Conservation (phyloP, 2,888 invertebrate species). For the Calameuta filiformis region DNA sequence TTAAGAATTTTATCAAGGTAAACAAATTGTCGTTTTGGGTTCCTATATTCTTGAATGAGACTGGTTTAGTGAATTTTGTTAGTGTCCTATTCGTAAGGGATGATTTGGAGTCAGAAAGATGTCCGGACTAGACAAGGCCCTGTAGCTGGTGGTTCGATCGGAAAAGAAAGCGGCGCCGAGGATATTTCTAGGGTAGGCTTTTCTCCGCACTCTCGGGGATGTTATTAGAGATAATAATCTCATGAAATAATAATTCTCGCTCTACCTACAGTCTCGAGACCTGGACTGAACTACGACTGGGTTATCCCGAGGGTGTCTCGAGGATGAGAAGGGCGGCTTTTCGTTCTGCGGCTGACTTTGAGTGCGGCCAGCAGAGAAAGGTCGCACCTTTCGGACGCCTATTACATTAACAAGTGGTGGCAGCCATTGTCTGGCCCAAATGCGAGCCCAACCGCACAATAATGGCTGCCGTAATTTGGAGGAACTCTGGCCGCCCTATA, state of each 20-base stretch:
- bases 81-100: background rate
- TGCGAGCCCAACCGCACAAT: conserved; percentile 50
- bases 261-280: conserved; percentile 4
- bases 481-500: conserved; percentile 33
- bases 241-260: conserved; percentile 60
- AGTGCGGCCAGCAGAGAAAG: conserved; percentile 19
- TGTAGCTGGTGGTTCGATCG: background rate
- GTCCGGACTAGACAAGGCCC: background rate
- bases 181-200: conserved; percentile 7
- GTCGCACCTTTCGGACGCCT: conserved; percentile 51
- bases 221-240: conserved; percentile 66
- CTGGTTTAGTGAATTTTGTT: background rate
- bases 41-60: background rate
- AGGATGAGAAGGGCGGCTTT: conserved; percentile 21
- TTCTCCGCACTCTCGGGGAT: conserved; percentile 31
- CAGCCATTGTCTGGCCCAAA: conserved; percentile 61
- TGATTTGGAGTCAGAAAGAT: background rate
- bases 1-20: background rate
- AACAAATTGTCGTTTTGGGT: background rate
- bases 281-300: background rate
- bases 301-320: background rate
- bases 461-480: conserved; percentile 60
- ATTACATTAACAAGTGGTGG: conserved; percentile 63
- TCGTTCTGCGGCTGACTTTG: conserved; percentile 31
- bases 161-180: background rate